phyloP scores from a whole-genome alignment of 2,888 invertebrate genomes.

The Synergus japonicus region DNA sequence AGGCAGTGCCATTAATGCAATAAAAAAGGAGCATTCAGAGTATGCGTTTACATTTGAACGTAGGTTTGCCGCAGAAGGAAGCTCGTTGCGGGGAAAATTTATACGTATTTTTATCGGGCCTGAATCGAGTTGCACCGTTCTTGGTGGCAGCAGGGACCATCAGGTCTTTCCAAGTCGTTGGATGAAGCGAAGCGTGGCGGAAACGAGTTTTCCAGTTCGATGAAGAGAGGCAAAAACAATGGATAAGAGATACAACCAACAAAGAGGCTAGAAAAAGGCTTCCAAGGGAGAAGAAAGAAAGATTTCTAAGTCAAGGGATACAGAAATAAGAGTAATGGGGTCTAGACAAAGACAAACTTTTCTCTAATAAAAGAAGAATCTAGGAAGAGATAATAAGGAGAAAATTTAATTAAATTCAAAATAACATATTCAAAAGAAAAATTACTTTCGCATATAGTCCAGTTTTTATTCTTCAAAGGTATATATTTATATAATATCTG shows the following conservation, averaged over 20 bases:
- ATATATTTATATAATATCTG: background rate
- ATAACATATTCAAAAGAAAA: background rate
- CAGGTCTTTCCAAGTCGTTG: conserved; percentile 46
- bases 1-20: conserved; percentile 21
- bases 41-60: conserved; percentile 46
- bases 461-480: background rate
- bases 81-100: conserved; percentile 44
- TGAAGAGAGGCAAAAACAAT: conserved; percentile 60
- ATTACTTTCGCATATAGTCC: background rate
- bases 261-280: conserved; percentile 28
- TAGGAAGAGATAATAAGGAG: background rate
- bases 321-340: conserved; percentile 17
- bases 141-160: conserved; percentile 47
- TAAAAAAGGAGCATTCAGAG: conserved; percentile 24
- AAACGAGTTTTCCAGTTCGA: conserved; percentile 63
- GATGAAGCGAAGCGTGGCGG: conserved; percentile 48
- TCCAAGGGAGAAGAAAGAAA: background rate
- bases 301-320: conserved; percentile 25
- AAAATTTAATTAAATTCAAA: background rate
- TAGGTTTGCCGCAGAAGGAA: conserved; percentile 36
- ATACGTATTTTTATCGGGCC: conserved; percentile 48
- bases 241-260: conserved; percentile 45
- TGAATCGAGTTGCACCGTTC: conserved; percentile 41
- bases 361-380: background rate
- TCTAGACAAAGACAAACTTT: background rate